Percentiles rank a stretch among this genome's conserved stretches.
phyloP scores from a whole-genome alignment of 1,140 invertebrate species.

The Nebria ingens region DNA sequence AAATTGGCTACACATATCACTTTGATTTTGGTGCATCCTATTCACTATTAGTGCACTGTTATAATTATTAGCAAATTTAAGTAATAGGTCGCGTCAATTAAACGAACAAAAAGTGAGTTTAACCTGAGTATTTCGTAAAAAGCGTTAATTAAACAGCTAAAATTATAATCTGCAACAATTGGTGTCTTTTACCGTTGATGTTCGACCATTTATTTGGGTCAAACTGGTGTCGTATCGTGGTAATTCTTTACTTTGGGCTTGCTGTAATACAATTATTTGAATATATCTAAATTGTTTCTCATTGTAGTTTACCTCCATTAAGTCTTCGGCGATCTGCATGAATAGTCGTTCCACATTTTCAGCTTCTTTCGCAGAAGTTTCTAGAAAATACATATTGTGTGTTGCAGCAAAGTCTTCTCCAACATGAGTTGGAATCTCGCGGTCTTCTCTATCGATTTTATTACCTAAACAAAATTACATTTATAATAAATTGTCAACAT shows the following conservation, averaged over 20 bases:
- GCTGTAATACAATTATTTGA: conserved; percentile 37
- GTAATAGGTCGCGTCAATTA: no score
- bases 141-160: not conserved
- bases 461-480: conserved; percentile 60
- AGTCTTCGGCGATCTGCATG: conserved; percentile 87
- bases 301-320: conserved; percentile 60
- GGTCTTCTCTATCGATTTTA: conserved; percentile 90
- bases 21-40: not conserved
- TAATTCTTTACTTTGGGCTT: conserved; percentile 65
- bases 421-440: conserved; percentile 87
- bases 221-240: conserved; percentile 60
- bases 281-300: not conserved
- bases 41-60: no score
- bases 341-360: conserved; percentile 96
- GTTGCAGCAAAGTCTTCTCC: conserved; percentile 93
- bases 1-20: not conserved
- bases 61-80: no score
- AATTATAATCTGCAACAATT: conserved; percentile 44
- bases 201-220: conserved; percentile 60
- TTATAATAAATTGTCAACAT: conserved; percentile 15
- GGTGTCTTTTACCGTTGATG: conserved; percentile 53
- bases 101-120: no score
- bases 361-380: conserved; percentile 96
- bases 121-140: no score
- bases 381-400: conserved; percentile 95